Conservation (phyloP, 2,888 invertebrate species). For the Esperia sulphurella region DNA sequence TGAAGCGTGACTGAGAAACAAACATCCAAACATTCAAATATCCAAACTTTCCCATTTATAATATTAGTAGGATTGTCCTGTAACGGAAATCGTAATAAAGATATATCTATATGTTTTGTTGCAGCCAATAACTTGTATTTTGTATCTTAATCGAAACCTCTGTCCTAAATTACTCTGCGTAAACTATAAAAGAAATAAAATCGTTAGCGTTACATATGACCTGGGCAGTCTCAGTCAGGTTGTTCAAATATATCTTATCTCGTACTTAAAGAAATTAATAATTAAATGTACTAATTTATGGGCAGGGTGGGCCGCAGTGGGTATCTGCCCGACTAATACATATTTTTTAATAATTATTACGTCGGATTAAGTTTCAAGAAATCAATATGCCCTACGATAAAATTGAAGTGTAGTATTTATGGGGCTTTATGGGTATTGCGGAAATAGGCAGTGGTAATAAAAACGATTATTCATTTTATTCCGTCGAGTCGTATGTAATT, state of each 20-base stretch:
- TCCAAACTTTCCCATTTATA: no score
- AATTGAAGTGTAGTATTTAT: neutral
- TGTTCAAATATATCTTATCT: slow-evolving; percentile 71
- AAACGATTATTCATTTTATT: slow-evolving; percentile 4
- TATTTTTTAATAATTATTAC: slow-evolving; percentile 60
- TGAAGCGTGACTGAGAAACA: no score
- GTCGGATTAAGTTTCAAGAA: slow-evolving; percentile 50
- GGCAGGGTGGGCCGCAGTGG: slow-evolving; percentile 28
- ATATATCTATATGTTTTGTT: no score
- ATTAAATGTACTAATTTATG: slow-evolving; percentile 75
- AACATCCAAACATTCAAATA: no score
- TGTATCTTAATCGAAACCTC: slow-evolving; percentile 13
- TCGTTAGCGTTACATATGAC: slow-evolving; percentile 70
- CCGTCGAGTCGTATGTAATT: neutral
- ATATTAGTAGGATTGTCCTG: no score
- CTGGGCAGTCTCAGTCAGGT: slow-evolving; percentile 61
- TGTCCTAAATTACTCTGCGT: slow-evolving; percentile 37
- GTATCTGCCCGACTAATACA: slow-evolving; percentile 41
- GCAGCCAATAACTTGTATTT: no score
- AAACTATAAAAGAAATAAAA: slow-evolving; percentile 70
- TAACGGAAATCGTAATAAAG: no score
- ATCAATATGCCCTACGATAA: slow-evolving; percentile 19
- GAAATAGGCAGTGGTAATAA: slow-evolving; percentile 7
- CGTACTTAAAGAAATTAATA: slow-evolving; percentile 72
- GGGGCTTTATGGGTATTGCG: slow-evolving; percentile 1